Conservation (phyloP, 2,113 vertebrate species). For the Hypocryptadius cinnamomeus region DNA sequence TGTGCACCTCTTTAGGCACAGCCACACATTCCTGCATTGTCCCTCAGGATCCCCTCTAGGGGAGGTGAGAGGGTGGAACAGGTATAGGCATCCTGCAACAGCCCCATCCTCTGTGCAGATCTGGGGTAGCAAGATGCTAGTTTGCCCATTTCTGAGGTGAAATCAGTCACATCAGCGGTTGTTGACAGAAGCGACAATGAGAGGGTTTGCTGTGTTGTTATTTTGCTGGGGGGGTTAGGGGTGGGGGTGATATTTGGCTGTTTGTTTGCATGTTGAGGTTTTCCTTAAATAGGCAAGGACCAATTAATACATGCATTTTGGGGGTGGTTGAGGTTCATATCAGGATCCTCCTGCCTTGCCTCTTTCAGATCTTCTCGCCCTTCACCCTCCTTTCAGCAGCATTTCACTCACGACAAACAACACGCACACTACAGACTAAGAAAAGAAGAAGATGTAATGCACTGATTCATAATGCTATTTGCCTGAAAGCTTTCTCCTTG, state of each 20-base stretch:
- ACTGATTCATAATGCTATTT: not conserved
- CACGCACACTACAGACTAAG: not conserved
- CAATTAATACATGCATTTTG: not conserved
- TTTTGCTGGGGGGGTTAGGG: not conserved
- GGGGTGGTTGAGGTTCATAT: not conserved
- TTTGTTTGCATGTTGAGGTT: not conserved
- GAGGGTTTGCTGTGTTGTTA: not conserved
- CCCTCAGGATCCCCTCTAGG: not conserved
- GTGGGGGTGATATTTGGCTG: not conserved
- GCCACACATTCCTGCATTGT: not conserved
- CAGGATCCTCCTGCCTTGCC: not conserved
- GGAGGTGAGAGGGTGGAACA: not conserved
- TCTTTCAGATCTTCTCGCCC: not conserved
- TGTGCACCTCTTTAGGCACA: not conserved
- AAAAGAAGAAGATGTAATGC: not conserved
- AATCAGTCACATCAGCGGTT: not conserved
- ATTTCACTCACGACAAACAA: not conserved
- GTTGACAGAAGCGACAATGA: not conserved
- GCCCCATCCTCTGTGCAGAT: not conserved
- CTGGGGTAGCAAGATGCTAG: not conserved
- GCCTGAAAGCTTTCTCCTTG: not conserved
- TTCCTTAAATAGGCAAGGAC: not conserved
- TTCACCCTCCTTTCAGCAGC: not conserved
- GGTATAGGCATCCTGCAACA: not conserved
- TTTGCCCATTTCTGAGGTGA: not conserved